Percentiles rank a stretch among this genome's conserved stretches.
These are phyloP conservation scores for Rhamphomyia laevipes DNA, from an alignment of 2,888 invertebrate species.

Conservation along the genomic window DNA sequence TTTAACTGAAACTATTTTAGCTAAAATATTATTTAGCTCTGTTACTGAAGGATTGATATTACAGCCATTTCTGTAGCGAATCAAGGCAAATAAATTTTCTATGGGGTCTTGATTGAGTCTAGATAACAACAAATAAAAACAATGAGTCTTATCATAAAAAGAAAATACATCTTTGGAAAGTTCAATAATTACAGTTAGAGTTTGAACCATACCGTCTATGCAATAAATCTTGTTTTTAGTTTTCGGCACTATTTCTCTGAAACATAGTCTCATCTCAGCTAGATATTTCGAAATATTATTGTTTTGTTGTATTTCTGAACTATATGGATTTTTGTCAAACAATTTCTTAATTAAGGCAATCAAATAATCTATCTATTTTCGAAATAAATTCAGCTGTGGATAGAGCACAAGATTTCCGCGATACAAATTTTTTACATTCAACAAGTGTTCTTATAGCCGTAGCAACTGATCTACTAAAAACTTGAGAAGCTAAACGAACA, in stretches of 20 bases:
- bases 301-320: too few species aligned
- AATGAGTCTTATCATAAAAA: not conserved
- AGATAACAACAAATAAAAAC: not conserved
- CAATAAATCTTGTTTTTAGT: too few species aligned
- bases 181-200: too few species aligned
- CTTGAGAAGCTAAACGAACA: not conserved
- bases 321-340: too few species aligned
- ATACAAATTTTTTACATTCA: not conserved
- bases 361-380: conserved; percentile 3
- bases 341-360: not conserved
- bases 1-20: not conserved
- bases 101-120: not conserved
- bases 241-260: too few species aligned
- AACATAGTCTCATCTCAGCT: too few species aligned
- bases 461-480: conserved; percentile 1
- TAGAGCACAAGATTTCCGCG: not conserved
- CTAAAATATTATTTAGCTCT: not conserved
- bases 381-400: not conserved
- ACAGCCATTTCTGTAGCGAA: not conserved
- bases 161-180: too few species aligned
- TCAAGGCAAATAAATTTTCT: conserved; percentile 2
- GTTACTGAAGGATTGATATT: not conserved
- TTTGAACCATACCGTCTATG: too few species aligned
- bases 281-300: too few species aligned
- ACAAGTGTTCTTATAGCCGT: not conserved